Evolutionary conservation across 1,140 invertebrate genomes (phyloP), one percentile per base, ranked within the genome.

Genomic region (Drosophila chauvacae): DNA sequence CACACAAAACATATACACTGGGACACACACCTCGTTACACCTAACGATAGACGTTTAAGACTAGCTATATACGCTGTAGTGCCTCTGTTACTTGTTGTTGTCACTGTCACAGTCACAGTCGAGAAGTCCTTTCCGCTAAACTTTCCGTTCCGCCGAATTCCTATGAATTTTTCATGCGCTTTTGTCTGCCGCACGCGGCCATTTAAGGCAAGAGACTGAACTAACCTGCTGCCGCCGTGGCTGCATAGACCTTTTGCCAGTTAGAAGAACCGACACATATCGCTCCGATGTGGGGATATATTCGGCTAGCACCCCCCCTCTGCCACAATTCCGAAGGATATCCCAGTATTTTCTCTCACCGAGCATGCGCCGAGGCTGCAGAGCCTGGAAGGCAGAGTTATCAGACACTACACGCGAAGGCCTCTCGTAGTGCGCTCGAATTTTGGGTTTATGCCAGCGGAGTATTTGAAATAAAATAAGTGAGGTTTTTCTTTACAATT

Each of bases 161-260:
- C 72, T 80, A 88, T 88, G 85, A 88, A 88, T 88, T 88, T 88
- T 88, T 88, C 80, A 88, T 88, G 85, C 84, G 84, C 84, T 88
- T 88, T 88, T 88, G 84, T 88, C 84, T 88, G 84, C 84, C 84
- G 70, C 77, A 88, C 85, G 85, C 85, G 85, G 85, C 84, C 84
- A 90, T 90, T 88, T 84, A 61, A 71, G 81, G 77, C 84, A 71
- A 75, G 81, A 80, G 84, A 88, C 84, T 88, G 77, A 88, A 88
- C 63, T 56, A 64, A 83, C 64, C 63, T 71, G 64, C 68, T 62
- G 55, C 39, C 58, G 39, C 55, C 30, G 58, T 51, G 44, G 41
- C 20, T 59, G 53, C 57, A 64, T 53, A 62, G 73, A 81, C 85
- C 84, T 64, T 90, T 88, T 88, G 84, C 68, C 85, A 88, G 85